Evolutionary conservation across 2,888 invertebrate genomes (phyloP), one percentile per base, ranked within the genome.

Genomic region (Oligia fasciuncula): DNA sequence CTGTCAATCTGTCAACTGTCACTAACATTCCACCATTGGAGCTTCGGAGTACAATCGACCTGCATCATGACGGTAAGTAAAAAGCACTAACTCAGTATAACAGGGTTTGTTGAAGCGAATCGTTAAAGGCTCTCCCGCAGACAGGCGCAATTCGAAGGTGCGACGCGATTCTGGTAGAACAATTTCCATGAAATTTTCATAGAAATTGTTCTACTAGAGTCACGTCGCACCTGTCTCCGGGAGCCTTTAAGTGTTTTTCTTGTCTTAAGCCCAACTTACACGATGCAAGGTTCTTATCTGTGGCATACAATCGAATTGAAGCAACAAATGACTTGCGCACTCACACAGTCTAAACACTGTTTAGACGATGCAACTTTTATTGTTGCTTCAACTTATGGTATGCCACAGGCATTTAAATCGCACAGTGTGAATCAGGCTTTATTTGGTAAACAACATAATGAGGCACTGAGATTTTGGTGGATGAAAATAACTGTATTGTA

Each of bases 21-120:
- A 94, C 94, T 94, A 94, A 93, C 92, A 90, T 79, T 81, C 29
- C 29, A 75, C 62, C 80, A 63, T 77, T 69, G 84, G 66, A 81
- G 77, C 73, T 17, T 63, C 35, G 81, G 79, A 85, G 86, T 83
- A 78, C 81, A 73, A 79, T 23, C 78, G 79, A 86, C 83, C 87
- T 19, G 17, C 69, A 62, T 49, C 14, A 62, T 19, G 11, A 71
- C 69, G 76, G 91, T 90, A 89, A 92, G 91, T 91, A 87, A 87
- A 82, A 81, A 73, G 2, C 35, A 76, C 77, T 85, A 73, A 80
- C 76, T 77, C 49, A 57, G 46, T 43, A 66, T 5, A 49, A 72
- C 60, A 84, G 79, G 74, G 85, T 81, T 76, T 13, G 29, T 82
- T 87, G 76, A 77, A 87, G 79, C 67, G 57, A 82, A 76, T 74